Conservation (phyloP, 2,113 vertebrate genomes). For the Psilopogon haemacephalus region DNA sequence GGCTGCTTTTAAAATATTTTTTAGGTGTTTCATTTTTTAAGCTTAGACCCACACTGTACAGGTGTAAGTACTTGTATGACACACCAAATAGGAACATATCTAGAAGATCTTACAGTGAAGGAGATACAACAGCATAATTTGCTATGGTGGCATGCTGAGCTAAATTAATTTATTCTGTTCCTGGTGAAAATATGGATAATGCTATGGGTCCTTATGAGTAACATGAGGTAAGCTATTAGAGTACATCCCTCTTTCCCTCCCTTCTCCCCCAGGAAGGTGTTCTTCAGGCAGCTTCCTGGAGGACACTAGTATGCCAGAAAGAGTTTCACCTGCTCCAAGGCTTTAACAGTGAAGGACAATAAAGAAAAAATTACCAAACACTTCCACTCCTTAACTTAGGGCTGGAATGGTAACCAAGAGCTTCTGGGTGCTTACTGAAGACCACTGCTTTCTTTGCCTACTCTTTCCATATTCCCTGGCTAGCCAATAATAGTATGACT, state of each 20-base stretch:
- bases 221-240: not conserved
- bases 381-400: not conserved
- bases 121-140: not conserved
- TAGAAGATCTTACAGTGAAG: not conserved
- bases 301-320: not conserved
- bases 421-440: not conserved
- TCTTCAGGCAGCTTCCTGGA: not conserved
- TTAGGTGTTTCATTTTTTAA: not conserved
- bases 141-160: not conserved
- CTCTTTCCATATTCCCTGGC: not conserved
- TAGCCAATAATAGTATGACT: not conserved
- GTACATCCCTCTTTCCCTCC: not conserved
- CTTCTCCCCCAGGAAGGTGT: not conserved
- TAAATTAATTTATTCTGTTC: not conserved
- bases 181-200: not conserved
- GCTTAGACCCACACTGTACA: not conserved
- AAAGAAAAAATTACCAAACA: not conserved
- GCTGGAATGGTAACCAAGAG: not conserved
- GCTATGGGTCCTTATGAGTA: not conserved
- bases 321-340: not conserved
- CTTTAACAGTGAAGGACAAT: not conserved
- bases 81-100: not conserved
- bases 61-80: not conserved
- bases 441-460: not conserved
- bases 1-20: not conserved